Evolutionary conservation across 2,888 invertebrate genomes (phyloP).

Genomic region (Lithosia quadra): DNA sequence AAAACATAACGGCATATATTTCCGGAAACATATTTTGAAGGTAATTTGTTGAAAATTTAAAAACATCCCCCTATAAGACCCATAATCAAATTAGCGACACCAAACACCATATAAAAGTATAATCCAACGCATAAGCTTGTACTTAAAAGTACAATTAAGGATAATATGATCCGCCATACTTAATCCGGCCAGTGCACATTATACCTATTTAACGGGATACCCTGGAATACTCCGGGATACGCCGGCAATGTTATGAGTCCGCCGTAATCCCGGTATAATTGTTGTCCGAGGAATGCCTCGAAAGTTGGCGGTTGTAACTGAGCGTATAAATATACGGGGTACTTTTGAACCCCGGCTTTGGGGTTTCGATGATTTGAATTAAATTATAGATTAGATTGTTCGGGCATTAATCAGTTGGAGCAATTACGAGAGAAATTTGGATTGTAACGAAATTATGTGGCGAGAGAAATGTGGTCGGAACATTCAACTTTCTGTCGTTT

Average conservation of each 20-base stretch:
- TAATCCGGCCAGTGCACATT: conserved; percentile 78
- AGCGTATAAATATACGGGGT: conserved; percentile 63
- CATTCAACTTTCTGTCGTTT: conserved; percentile 13
- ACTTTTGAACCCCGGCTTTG: conserved; percentile 51
- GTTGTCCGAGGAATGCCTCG: conserved; percentile 80
- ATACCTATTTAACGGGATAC: conserved; percentile 83
- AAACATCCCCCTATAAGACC: conserved; percentile 20
- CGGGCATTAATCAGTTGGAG: conserved; percentile 34
- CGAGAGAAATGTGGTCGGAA: conserved; percentile 9
- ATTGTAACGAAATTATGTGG: conserved; percentile 14
- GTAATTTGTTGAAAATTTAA: not conserved
- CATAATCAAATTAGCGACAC: conserved; percentile 52
- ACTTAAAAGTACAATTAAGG: conserved; percentile 79
- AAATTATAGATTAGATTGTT: conserved; percentile 52
- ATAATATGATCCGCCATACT: conserved; percentile 77
- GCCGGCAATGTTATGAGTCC: conserved; percentile 75
- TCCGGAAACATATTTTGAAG: not conserved
- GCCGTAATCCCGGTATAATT: conserved; percentile 80
- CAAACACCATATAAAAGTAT: conserved; percentile 52
- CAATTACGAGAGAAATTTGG: conserved; percentile 14
- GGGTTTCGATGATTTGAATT: conserved; percentile 52
- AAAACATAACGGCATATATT: not conserved
- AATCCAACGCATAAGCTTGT: conserved; percentile 72
- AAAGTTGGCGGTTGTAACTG: conserved; percentile 74
- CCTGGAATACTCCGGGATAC: conserved; percentile 65